phyloP scores from a whole-genome alignment of 2,888 invertebrate species.

The Drosophila limbata region DNA sequence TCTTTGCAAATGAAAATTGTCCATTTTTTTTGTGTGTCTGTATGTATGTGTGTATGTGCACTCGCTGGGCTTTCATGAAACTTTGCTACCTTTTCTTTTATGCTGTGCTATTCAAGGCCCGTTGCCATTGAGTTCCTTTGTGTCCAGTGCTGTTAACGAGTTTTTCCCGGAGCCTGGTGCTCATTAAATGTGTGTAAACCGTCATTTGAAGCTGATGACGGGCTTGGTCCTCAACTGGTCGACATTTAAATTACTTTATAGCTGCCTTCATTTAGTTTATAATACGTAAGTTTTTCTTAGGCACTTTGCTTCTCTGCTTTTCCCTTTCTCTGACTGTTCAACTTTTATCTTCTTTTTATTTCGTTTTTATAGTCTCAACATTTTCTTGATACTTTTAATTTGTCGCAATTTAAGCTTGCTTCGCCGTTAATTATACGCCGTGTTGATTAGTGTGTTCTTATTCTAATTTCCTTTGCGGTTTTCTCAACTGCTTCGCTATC shows the following conservation, averaged over 20 bases:
- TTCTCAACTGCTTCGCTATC: slow-evolving; percentile 5
- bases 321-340: neutral
- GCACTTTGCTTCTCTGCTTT: slow-evolving; percentile 30
- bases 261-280: slow-evolving; percentile 71
- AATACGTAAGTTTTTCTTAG: slow-evolving; percentile 53
- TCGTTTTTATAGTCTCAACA: slow-evolving; percentile 29
- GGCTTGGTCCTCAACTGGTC: slow-evolving; percentile 35
- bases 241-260: slow-evolving; percentile 76
- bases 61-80: slow-evolving; percentile 41
- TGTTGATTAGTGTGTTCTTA: slow-evolving; percentile 25
- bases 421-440: slow-evolving; percentile 53
- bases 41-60: slow-evolving; percentile 12
- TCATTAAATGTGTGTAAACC: slow-evolving; percentile 67
- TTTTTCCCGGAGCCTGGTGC: slow-evolving; percentile 31
- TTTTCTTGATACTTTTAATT: slow-evolving; percentile 61
- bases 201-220: slow-evolving; percentile 40
- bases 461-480: slow-evolving; percentile 13
- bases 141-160: slow-evolving; percentile 51
- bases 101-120: slow-evolving; percentile 33
- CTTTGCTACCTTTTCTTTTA: slow-evolving; percentile 59
- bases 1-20: slow-evolving; percentile 57
- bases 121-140: slow-evolving; percentile 42
- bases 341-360: slow-evolving; percentile 12
- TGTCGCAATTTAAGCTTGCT: slow-evolving; percentile 60
- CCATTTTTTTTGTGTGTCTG: slow-evolving; percentile 25